A percentile compares a stretch with the other conserved stretches of the same genome.
Evolutionary conservation across 1,140 invertebrate species (phyloP).

Genomic region (Ostrea edulis): DNA sequence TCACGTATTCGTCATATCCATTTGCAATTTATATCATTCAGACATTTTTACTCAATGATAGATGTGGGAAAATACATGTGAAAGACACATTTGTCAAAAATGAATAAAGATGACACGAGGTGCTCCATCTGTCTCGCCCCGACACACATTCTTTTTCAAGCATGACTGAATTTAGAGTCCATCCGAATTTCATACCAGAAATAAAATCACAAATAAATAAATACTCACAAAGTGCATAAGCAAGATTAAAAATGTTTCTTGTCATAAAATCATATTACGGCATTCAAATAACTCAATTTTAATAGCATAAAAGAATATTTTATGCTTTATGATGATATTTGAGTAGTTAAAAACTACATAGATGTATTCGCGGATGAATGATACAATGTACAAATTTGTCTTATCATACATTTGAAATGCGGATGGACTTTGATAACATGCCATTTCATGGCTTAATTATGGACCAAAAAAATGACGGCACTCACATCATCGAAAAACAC

Average conservation of each 20-base stretch:
- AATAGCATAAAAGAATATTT: neutral
- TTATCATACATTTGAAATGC: neutral
- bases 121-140: conserved; percentile 7
- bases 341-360: neutral
- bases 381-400: too few relatives aligned
- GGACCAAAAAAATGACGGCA: neutral
- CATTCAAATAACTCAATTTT: conserved; percentile 1
- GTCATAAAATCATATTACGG: neutral
- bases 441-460: neutral
- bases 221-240: neutral
- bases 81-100: conserved; percentile 39
- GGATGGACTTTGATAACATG: conserved; percentile 26
- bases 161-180: conserved; percentile 21
- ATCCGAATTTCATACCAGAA: neutral
- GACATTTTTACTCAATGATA: conserved; percentile 3
- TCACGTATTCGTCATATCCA: neutral
- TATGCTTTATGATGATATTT: neutral
- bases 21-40: neutral
- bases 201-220: neutral
- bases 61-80: conserved; percentile 30
- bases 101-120: conserved; percentile 12
- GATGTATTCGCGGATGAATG: neutral
- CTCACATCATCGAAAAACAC: neutral
- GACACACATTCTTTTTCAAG: neutral
- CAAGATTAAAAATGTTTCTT: neutral